Percentiles rank a stretch among this genome's conserved stretches.
Evolutionary conservation across 2,113 vertebrate genomes (phyloP).

Genomic region (Sigmodon hispidus): DNA sequence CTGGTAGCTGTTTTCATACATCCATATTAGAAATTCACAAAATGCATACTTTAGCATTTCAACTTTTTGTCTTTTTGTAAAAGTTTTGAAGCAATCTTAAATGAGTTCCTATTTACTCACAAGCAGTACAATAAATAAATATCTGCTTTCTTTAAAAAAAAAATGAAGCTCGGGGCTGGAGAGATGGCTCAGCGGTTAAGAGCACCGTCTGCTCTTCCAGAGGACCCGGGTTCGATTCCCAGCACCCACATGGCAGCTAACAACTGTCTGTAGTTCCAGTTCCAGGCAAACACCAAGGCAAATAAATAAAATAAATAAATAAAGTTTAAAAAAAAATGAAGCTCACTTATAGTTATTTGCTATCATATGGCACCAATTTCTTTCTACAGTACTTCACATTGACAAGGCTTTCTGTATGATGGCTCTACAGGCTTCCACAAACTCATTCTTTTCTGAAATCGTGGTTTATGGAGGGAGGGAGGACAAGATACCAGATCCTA

Average conservation of each 20-base stretch:
- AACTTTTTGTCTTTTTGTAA: slow-evolving; percentile 24
- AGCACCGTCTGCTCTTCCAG: no score
- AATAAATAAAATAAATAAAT: no score
- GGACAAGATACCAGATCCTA: not conserved
- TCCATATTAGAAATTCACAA: slow-evolving; percentile 45
- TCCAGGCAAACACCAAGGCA: no score
- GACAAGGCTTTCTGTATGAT: not conserved
- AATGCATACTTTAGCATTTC: not conserved
- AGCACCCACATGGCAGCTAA: no score
- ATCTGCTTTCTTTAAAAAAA: slow-evolving; percentile 8
- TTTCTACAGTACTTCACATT: slow-evolving; percentile 14
- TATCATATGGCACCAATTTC: not conserved
- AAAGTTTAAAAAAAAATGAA: not conserved
- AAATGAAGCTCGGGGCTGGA: no score
- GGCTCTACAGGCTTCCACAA: not conserved
- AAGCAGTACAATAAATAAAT: slow-evolving; percentile 12
- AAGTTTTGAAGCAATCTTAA: slow-evolving; percentile 41
- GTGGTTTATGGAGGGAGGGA: not conserved
- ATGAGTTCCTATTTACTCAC: slow-evolving; percentile 37
- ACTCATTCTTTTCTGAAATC: slow-evolving; percentile 28
- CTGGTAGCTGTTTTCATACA: not conserved
- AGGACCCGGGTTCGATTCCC: no score
- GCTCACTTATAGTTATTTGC: slow-evolving; percentile 3
- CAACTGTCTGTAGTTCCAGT: no score
- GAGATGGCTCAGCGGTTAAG: no score